These are phyloP conservation scores for Lophotis ruficrista DNA, from an alignment of 2,113 vertebrate species.

Conservation along the genomic window DNA sequence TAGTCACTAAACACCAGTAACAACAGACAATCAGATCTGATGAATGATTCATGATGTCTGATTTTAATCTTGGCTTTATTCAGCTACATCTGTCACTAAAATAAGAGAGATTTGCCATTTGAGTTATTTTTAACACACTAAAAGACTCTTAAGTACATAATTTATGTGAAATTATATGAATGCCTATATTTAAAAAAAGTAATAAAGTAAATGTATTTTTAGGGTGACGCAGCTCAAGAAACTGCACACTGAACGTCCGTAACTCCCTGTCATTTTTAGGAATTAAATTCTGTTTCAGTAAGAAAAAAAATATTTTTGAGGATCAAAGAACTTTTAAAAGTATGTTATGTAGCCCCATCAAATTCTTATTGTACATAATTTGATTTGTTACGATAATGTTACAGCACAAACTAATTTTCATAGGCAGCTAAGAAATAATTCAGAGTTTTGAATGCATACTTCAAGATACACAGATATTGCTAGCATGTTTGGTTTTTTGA, in stretches of 20 bases:
- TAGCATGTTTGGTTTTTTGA: not conserved
- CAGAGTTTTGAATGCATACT: not conserved
- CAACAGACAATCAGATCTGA: conserved; percentile 40
- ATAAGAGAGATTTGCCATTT: not conserved
- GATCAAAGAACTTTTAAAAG: not conserved
- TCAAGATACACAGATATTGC: not conserved
- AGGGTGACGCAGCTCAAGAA: not conserved
- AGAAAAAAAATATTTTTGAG: not conserved
- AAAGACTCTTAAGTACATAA: not conserved
- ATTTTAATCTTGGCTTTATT: conserved; percentile 32
- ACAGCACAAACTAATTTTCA: not conserved
- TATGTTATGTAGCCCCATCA: not conserved
- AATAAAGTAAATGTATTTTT: not conserved
- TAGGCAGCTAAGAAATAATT: not conserved
- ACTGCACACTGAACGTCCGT: not conserved
- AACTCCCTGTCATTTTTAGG: not conserved
- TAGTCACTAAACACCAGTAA: conserved; percentile 10
- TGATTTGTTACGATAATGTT: not conserved
- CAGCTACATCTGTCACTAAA: conserved; percentile 13
- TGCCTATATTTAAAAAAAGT: not conserved
- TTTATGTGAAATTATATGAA: conserved; percentile 6
- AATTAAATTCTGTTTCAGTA: not conserved
- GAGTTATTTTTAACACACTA: conserved; percentile 10
- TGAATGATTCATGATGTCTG: conserved; percentile 40
- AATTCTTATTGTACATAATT: not conserved